Conservation (phyloP, 2,888 invertebrate genomes). For the Isotomurus palustris region DNA sequence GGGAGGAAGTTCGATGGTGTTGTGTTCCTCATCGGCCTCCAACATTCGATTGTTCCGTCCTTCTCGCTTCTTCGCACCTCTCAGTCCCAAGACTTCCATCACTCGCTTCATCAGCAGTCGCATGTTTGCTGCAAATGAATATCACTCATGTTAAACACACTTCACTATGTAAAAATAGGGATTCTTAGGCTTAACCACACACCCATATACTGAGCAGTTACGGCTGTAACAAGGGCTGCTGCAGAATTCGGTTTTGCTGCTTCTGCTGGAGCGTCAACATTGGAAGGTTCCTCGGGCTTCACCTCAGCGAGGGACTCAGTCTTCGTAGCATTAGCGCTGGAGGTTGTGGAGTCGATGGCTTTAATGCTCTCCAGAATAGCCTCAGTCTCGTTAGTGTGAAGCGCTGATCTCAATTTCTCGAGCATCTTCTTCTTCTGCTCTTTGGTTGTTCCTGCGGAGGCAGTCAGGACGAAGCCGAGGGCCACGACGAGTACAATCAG, state of each 20-base stretch:
- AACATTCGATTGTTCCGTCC: slow-evolving; percentile 27
- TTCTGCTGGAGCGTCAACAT: not conserved
- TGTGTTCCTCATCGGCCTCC: slow-evolving; percentile 21
- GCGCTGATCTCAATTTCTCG: slow-evolving; percentile 26
- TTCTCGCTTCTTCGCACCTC: slow-evolving; percentile 30
- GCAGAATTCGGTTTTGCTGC: not conserved
- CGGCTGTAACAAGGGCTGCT: not conserved
- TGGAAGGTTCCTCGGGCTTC: too few species aligned
- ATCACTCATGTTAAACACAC: too few species aligned
- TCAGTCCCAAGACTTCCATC: slow-evolving; percentile 34
- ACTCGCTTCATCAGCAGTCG: slow-evolving; percentile 32
- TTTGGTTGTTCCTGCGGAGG: slow-evolving; percentile 21
- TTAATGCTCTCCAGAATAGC: too few species aligned
- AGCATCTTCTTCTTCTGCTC: slow-evolving; percentile 31
- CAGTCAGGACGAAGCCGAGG: not conserved
- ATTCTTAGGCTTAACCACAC: not conserved
- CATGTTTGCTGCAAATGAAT: too few species aligned
- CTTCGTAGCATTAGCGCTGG: not conserved
- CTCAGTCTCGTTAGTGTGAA: slow-evolving; percentile 9
- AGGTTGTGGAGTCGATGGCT: too few species aligned
- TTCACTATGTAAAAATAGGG: too few species aligned
- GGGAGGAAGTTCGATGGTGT: slow-evolving; percentile 21
- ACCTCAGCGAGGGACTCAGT: slow-evolving; percentile 1
- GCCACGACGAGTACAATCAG: slow-evolving; percentile 2
- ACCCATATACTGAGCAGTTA: not conserved